Base-by-base conservation (phyloP, 2,888 invertebrate genomes). In the Meteorus colon region DNA sequence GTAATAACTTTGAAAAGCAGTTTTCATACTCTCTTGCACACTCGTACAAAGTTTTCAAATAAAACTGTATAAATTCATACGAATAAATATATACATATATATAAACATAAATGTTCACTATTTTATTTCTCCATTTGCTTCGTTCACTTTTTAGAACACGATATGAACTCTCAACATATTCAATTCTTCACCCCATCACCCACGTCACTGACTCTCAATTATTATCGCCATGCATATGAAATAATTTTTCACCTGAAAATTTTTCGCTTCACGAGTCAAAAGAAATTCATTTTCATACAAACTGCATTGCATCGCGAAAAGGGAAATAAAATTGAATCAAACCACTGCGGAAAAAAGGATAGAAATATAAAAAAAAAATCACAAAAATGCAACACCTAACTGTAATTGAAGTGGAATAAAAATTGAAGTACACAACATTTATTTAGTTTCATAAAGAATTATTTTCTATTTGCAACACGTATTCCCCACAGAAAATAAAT, bases 61-160 rank as follows among this genome's bases (percentile, higher is more conserved):
- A 16, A 48, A n/a, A 48, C 48, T n/a, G 41, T 41, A 41, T 12
- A 41, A 41, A 41, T 62, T 62, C 62, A 27, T 59, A 62, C 16
- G 29, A 27, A 60, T 60, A 24, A 12, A 63, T 10, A 63, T 63
- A 27, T 31, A 45, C 8, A 45, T 48, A 67, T n/a, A 45, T 29
- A 24, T 24, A 45, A 27, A 37, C 24, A 41, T 10, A 2, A 16
- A 60, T 71, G 37, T 24, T 14, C 24, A 29, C 24, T 41, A 4
- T 29, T 27, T 68, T 29, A 45, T 63, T 29, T 41, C 34, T 68
- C n/a, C 51, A 62, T 41, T 29, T 62, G 45, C 45, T 29, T 45
- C 62, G 60, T 48, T 72, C 24, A 72, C 71, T 27, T n/a, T 37
- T 37, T 41, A 72, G 62, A 72, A 63, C 62, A 45, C 41, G 41